Conservation (phyloP, 2,797 vertebrate species). For the Arrhamphus sclerolepis region DNA sequence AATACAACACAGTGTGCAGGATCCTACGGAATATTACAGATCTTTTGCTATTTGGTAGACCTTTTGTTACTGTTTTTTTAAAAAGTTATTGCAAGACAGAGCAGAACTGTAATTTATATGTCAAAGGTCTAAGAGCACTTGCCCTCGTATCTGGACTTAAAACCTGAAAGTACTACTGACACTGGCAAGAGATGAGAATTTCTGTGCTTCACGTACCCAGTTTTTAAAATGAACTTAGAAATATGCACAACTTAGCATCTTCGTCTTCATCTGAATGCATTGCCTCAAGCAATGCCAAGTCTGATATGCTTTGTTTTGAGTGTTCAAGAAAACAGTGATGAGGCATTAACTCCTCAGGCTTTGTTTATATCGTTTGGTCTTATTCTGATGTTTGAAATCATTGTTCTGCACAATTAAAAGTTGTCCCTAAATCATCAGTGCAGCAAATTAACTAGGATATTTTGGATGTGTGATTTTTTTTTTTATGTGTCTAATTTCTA, state of each 20-base stretch:
- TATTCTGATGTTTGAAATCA: slow-evolving; percentile 21
- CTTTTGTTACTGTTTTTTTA: slow-evolving; percentile 37
- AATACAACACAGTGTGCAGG: slow-evolving; percentile 10
- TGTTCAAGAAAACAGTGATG: slow-evolving; percentile 37
- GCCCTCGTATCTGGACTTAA: slow-evolving; percentile 21
- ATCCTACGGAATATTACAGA: slow-evolving; percentile 38
- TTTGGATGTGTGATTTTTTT: slow-evolving; percentile 44
- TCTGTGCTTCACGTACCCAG: slow-evolving; percentile 11
- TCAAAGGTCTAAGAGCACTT: slow-evolving; percentile 27
- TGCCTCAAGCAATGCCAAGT: slow-evolving; percentile 50
- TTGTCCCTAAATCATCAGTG: slow-evolving; percentile 11
- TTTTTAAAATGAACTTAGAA: slow-evolving; percentile 30
- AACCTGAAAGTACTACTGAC: slow-evolving; percentile 10
- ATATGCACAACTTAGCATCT: slow-evolving; percentile 32
- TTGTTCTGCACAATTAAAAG: slow-evolving; percentile 20
- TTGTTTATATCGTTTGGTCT: slow-evolving; percentile 41
- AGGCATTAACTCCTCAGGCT: slow-evolving; percentile 38
- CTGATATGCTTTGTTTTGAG: slow-evolving; percentile 48
- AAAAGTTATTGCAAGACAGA: slow-evolving; percentile 21
- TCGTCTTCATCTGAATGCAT: slow-evolving; percentile 29
- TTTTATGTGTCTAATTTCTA: slow-evolving; percentile 35
- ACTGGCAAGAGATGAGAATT: slow-evolving; percentile 31
- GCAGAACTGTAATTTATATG: slow-evolving; percentile 27
- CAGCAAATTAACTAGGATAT: slow-evolving; percentile 27
- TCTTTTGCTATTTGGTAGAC: slow-evolving; percentile 27